Base-by-base conservation (phyloP, 2,113 vertebrate species). In the Chaetodon auriga region DNA sequence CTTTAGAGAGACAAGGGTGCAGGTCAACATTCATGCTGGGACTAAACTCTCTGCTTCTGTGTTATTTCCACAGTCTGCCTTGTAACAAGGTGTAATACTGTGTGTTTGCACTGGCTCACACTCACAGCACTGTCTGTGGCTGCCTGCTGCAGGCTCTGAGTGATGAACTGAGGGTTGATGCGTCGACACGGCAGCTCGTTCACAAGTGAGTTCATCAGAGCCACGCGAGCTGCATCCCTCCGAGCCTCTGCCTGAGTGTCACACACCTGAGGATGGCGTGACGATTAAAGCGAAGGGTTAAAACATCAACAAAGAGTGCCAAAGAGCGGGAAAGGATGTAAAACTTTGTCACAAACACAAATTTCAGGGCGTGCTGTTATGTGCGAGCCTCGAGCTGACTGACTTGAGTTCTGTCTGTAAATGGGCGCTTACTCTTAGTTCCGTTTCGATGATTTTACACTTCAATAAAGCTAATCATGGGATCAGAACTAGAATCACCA, bases 191-290 rank as follows among this genome's bases (percentile, higher is more conserved):
- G 97, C 89, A 97, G 87, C 89, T 97, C 96, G 14, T 97, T 98
- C 91, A 97, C 97, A 23, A 97, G 94, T 6, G 97, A 97, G 91
- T 97, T 97, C 95, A 98, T 96, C 68, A 98, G 92, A 16, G 97
- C 97, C 81, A 97, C 96, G 68, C 97, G 97, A 12, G 97, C 97
- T 4, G 97, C 97, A 80, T 97, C 97, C 77, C 96, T 91, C 23
- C 97, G 96, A 83, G 97, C 97, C 87, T 97, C 96, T 0, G 97
- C 97, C 92, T 96, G 96, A 30, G 96, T 97, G 82, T 95, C 90
- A 83, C 97, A 98, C 90, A 94, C 95, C 97, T 97, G 91, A 46
- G 4, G 8, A 82, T 1, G 43, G 66, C 15, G 43, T 41, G 30
- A 43, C n/a, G 15, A 58, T 9, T 18, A 30, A 53, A 13, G 69